Percentiles rank a stretch among this genome's conserved stretches.
Evolutionary conservation across 2,797 vertebrate species (phyloP).

Genomic region (Microctenopoma stevenorrisi): DNA sequence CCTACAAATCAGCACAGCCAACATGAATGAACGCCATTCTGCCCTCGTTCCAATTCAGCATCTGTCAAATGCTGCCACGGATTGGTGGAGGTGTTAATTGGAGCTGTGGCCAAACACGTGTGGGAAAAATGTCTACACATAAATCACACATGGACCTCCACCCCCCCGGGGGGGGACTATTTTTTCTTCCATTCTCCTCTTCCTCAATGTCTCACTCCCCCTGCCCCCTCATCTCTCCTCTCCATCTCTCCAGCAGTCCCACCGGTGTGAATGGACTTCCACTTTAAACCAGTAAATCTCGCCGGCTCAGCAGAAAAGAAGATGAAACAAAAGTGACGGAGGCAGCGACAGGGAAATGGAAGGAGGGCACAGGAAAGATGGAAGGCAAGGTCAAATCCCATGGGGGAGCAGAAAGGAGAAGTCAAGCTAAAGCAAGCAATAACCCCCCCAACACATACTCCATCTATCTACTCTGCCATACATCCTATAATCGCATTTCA

Average conservation of each 20-base stretch:
- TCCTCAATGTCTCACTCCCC: neutral
- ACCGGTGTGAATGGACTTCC: conserved; percentile 50
- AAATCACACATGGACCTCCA: conserved; percentile 50
- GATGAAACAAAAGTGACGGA: conserved; percentile 43
- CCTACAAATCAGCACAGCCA: conserved; percentile 44
- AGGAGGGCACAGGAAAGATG: conserved; percentile 32
- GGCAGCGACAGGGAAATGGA: conserved; percentile 36
- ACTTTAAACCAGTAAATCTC: conserved; percentile 57
- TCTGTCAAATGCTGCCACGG: conserved; percentile 46
- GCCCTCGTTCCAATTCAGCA: conserved; percentile 33
- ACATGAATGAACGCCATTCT: conserved; percentile 44
- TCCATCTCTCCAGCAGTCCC: conserved; percentile 8
- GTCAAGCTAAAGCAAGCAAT: conserved; percentile 52
- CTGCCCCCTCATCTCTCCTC: neutral
- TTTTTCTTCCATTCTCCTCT: conserved; percentile 32
- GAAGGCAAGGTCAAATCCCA: conserved; percentile 58
- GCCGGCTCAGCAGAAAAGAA: conserved; percentile 67
- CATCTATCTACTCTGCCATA: conserved; percentile 41
- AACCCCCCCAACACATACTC: conserved; percentile 35
- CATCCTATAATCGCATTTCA: conserved; percentile 59
- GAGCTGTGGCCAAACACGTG: conserved; percentile 55
- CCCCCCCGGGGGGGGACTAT: conserved; percentile 6
- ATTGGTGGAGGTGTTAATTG: conserved; percentile 70
- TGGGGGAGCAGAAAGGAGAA: neutral
- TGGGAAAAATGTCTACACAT: conserved; percentile 63